phyloP scores from a whole-genome alignment of 2,113 vertebrate genomes.

The Aplodontia rufa region DNA sequence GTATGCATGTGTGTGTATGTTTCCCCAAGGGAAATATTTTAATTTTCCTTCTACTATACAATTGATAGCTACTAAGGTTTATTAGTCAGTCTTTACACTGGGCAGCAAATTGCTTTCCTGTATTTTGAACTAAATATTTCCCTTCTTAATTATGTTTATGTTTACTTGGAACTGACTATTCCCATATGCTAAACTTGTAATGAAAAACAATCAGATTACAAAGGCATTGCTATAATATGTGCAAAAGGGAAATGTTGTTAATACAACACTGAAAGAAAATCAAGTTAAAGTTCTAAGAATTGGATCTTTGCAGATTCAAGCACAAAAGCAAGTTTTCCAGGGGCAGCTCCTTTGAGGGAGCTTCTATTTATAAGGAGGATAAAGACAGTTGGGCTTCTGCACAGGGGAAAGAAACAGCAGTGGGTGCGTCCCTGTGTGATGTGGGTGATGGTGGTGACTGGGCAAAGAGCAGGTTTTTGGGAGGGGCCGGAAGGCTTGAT shows the following conservation, averaged over 20 bases:
- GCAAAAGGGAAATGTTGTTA: background rate
- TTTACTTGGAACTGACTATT: slow-evolving; percentile 44
- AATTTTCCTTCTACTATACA: background rate
- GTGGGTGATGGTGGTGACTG: background rate
- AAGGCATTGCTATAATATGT: background rate
- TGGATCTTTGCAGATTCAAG: slow-evolving; percentile 25
- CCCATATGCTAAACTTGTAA: slow-evolving; percentile 26
- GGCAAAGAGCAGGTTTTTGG: background rate
- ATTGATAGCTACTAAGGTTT: background rate
- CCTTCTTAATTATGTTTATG: slow-evolving; percentile 65
- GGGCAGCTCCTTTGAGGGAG: background rate
- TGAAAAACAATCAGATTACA: slow-evolving; percentile 48
- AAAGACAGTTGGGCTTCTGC: background rate
- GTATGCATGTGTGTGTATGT: background rate
- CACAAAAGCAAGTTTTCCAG: background rate
- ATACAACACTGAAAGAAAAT: slow-evolving; percentile 51
- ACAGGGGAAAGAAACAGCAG: background rate
- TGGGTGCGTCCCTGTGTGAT: background rate
- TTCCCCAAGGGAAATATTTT: slow-evolving; percentile 8
- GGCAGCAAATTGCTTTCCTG: background rate
- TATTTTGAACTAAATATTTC: slow-evolving; percentile 51
- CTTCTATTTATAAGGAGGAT: background rate
- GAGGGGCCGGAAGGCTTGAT: background rate
- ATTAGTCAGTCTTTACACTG: background rate
- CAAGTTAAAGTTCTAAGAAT: background rate